These are phyloP conservation scores for Leptura quadrifasciata DNA, from an alignment of 2,888 invertebrate species.

Conservation along the genomic window DNA sequence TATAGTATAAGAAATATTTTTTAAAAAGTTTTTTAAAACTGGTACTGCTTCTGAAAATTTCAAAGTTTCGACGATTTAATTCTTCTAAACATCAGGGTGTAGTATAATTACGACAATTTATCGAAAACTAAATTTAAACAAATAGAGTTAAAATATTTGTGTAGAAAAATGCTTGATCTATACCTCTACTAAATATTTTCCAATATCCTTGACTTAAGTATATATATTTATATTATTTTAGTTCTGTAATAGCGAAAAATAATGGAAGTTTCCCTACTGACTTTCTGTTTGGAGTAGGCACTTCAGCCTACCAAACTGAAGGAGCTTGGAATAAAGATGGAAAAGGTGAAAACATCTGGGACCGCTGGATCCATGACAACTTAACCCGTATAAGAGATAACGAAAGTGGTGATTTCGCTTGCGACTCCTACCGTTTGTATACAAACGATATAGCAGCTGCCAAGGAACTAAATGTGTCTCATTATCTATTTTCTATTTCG, in stretches of 20 bases:
- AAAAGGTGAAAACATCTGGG: constrained; percentile 82
- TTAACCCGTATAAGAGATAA: constrained; percentile 75
- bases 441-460: constrained; percentile 78
- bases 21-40: too few species aligned
- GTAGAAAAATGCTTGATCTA: too few species aligned
- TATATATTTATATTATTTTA: not conserved
- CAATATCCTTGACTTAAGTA: too few species aligned
- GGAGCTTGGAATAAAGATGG: constrained; percentile 71
- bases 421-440: constrained; percentile 80
- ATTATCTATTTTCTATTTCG: constrained; percentile 72
- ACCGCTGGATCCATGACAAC: constrained; percentile 76
- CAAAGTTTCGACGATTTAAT: too few species aligned
- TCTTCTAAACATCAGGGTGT: too few species aligned
- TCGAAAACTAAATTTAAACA: too few species aligned
- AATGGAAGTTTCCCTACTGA: not conserved
- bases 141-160: too few species aligned
- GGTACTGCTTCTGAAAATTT: too few species aligned
- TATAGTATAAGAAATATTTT: too few species aligned
- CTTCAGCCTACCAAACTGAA: constrained; percentile 36
- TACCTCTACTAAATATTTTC: too few species aligned
- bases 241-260: not conserved
- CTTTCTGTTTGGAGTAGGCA: not conserved
- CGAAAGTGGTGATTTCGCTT: constrained; percentile 78
- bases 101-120: too few species aligned
- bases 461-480: constrained; percentile 75